Evolutionary conservation across 2,797 vertebrate species (phyloP), one percentile per base, ranked within the genome.

Genomic region (Neosilurus hyrtlii): DNA sequence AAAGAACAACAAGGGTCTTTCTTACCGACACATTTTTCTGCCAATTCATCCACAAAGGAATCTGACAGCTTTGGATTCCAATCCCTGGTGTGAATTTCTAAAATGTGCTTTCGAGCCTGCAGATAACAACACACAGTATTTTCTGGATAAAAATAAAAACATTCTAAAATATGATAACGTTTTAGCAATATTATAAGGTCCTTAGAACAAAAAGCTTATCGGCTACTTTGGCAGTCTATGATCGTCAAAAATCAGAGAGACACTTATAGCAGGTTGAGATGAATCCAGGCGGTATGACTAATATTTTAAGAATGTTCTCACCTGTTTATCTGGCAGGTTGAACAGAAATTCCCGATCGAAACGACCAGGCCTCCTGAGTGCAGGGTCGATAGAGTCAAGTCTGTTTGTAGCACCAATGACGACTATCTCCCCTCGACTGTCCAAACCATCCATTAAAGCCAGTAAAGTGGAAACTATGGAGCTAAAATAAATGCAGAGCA

Each of bases 401-500:
- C 98, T 98, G 93, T 99, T 99, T 93, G 98, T 99, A 98, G 98
- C 98, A 98, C 98, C 98, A 86, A 99, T 98, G 92, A 99, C 97
- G 91, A 99, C 97, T 93, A 99, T 97, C 96, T 99, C 98, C 86
- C 98, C 98, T 87, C 98, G 95, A 88, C 97, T 98, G 94, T 99
- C 98, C 95, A 99, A 93, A 90, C 98, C 98, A 82, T 99, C 98
- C 98, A 99, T 99, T 90, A 99, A 95, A 76, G 98, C 98, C 94
- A 99, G 94, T 84, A 99, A 94, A 22, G 98, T 99, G 87, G 98
- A 99, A 87, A 99, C 98, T 90, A 99, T 99, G 83, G 98, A 99
- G 91, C 98, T 99, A 84, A 72, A 85, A 73, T 51, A 16, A 56
- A 57, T 54, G 43, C 11, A 57, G 12, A 15, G 9, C 4, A 8